A percentile compares a stretch with the other conserved stretches of the same genome.
phyloP scores from a whole-genome alignment of 2,797 vertebrate species.

The Hippocampus kuda region DNA sequence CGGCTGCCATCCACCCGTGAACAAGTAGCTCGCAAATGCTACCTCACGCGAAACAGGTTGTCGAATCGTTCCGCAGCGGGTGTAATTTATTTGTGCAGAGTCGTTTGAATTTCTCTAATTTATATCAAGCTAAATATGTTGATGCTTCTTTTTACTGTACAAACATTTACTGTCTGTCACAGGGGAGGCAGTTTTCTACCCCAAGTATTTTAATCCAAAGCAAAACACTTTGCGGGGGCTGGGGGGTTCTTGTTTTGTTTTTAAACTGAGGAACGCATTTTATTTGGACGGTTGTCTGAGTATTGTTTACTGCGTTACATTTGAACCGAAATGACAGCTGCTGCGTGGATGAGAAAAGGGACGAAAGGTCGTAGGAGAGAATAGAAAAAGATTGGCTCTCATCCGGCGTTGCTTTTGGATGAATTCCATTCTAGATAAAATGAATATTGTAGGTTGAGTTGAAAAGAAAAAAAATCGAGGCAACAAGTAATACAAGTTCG shows the following conservation, averaged over 20 bases:
- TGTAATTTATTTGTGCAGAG: background rate
- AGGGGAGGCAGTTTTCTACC: background rate
- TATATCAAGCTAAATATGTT: background rate
- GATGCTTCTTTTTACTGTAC: background rate
- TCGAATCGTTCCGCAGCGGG: background rate
- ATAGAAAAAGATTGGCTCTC: background rate
- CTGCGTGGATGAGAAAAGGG: background rate
- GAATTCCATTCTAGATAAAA: background rate
- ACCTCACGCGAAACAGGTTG: background rate
- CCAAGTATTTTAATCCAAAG: background rate
- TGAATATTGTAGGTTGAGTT: conserved; percentile 1
- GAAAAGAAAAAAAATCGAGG: background rate
- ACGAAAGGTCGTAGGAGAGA: background rate
- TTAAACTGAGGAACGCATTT: background rate
- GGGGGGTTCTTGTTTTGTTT: background rate
- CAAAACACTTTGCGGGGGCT: background rate
- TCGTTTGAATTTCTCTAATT: background rate
- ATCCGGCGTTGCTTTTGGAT: background rate
- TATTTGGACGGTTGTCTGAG: background rate
- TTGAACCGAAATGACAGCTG: background rate
- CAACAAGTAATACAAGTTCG: background rate
- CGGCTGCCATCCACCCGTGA: background rate
- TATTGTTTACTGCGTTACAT: background rate
- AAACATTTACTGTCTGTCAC: background rate
- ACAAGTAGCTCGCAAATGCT: background rate